Conservation (phyloP, 1,140 invertebrate species). For the Papilio glaucus region DNA sequence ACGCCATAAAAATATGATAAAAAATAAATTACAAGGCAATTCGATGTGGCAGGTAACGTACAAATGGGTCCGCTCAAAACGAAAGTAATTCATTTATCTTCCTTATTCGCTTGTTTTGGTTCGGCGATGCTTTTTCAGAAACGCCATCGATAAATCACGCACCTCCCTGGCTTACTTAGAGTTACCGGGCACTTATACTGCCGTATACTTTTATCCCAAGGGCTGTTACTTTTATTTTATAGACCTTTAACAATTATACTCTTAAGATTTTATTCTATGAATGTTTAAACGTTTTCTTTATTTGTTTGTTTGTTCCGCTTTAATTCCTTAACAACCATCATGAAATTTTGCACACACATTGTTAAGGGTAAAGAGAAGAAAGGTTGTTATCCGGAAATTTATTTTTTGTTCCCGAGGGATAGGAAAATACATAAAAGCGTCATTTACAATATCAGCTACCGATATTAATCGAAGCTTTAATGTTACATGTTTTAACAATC, state of each 20-base stretch:
- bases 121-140: slow-evolving; percentile 56
- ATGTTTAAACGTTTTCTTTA: not conserved
- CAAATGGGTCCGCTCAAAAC: slow-evolving; percentile 64
- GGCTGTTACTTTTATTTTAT: slow-evolving; percentile 54
- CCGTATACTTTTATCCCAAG: slow-evolving; percentile 52
- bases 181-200: slow-evolving; percentile 48
- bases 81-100: slow-evolving; percentile 80
- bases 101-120: slow-evolving; percentile 76
- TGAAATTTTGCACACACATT: too few relatives aligned
- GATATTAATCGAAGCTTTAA: too few relatives aligned
- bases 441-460: too few relatives aligned
- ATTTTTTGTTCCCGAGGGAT: too few relatives aligned
- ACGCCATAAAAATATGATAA: slow-evolving; percentile 33
- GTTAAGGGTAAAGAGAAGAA: too few relatives aligned
- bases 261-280: slow-evolving; percentile 3
- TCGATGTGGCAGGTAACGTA: slow-evolving; percentile 48
- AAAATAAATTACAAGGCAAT: slow-evolving; percentile 40
- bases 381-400: too few relatives aligned
- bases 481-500: too few relatives aligned
- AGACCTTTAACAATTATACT: slow-evolving; percentile 22
- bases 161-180: slow-evolving; percentile 67
- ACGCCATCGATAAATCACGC: slow-evolving; percentile 76
- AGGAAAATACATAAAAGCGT: too few relatives aligned
- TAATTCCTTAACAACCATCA: too few relatives aligned
- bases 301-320: too few relatives aligned